Evolutionary conservation across 2,888 invertebrate species (phyloP), one percentile per base, ranked within the genome.

Genomic region (Macaria notata): DNA sequence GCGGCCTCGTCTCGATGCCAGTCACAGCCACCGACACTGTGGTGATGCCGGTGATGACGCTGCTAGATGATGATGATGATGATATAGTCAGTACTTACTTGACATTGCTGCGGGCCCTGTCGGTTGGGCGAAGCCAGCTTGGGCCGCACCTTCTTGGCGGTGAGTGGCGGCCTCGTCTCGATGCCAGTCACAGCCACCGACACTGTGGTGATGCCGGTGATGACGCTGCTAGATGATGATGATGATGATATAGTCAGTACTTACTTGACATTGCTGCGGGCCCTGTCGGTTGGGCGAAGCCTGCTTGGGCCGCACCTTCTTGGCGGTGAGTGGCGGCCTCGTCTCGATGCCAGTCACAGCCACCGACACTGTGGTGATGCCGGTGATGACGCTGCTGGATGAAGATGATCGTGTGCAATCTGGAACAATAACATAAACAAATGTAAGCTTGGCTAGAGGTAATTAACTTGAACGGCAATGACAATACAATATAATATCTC

Each of bases 61-160:
- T 74, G 38, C 76, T 75, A n/a, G n/a, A n/a, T 19, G 19, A 19
- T 1, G 88, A 82, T 4, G 87, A 80, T 36, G 84, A 81, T 19
- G 19, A 19, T 19, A 19, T 19, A 19, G 19, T 1, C 19, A 19
- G 19, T 19, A 41, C 89, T 92, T 86, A 98, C 97, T 93, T 97
- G 97, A 88, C 98, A 98, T 83, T 97, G 96, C 79, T 97, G 97
- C 49, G 97, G 97, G 60, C 97, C 97, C 87, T 97, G 97, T 62
- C 97, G 92, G 84, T 96, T 97, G 44, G 97, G 97, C 44, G 97
- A 97, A 53, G 96, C 95, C 65, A 96, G 95, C 84, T 98, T 98
- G 33, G 96, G 95, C 65, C 97, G 94, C 45, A 91, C 83, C 59
- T 88, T 88, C 75, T 87, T 90, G n/a, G 78, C 75, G 4, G 79